Evolutionary conservation across 2,888 invertebrate species (phyloP).

Genomic region (Pheosia gnoma): DNA sequence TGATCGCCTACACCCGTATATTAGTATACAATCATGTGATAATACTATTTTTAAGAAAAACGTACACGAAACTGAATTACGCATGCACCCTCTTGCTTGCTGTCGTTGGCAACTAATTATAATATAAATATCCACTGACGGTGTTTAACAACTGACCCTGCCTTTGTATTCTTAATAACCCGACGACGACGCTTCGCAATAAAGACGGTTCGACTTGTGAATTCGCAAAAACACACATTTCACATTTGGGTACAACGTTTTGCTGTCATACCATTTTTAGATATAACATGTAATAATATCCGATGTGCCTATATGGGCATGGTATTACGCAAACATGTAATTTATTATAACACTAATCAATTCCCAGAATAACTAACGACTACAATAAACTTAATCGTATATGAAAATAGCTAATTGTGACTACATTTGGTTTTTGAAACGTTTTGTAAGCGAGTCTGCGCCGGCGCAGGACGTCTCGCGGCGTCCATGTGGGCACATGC

Average conservation of each 20-base stretch:
- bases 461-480: conserved; percentile 27
- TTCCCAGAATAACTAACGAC: too few species aligned
- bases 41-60: conserved; percentile 46
- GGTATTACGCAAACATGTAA: too few species aligned
- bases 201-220: conserved; percentile 46
- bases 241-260: background rate
- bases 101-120: conserved; percentile 74
- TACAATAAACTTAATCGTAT: too few species aligned
- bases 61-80: conserved; percentile 62
- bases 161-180: conserved; percentile 71
- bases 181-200: conserved; percentile 45
- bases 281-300: too few species aligned
- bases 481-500: conserved; percentile 60
- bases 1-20: conserved; percentile 47
- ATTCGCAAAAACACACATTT: conserved; percentile 41
- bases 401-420: too few species aligned
- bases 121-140: conserved; percentile 75
- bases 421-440: background rate
- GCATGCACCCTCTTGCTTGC: conserved; percentile 69
- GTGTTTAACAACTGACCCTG: conserved; percentile 73
- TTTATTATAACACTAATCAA: too few species aligned
- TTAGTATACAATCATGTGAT: background rate
- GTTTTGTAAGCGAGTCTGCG: conserved; percentile 19
- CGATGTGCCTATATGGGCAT: too few species aligned
- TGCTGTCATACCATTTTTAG: too few species aligned